Evolutionary conservation across 2,797 vertebrate genomes (phyloP), one percentile per base, ranked within the genome.

Genomic region (Enteromius mattozi): DNA sequence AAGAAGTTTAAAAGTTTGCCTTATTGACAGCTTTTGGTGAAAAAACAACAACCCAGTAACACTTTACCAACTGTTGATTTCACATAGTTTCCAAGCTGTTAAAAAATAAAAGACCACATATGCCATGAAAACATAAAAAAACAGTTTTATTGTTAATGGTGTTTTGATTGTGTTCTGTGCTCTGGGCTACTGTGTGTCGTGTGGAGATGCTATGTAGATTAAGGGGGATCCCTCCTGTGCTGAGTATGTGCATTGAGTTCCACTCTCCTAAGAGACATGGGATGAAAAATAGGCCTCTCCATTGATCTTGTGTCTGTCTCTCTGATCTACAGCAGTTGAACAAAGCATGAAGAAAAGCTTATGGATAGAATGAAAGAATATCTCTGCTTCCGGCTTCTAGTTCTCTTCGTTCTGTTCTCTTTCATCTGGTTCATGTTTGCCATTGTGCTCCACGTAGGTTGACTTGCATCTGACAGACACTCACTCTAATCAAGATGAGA

Each of bases 381-480:
- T 45, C 47, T 83, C 24, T 56, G 16, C 40, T 77, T 72, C 47
- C 13, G 9, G 30, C 24, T 33, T 72, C 24, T 51, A n/a, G 21
- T n/a, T 37, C 30, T 37, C 9, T 30, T 33, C 14, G 0, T 66
- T 81, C 42, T 33, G 40, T 49, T 78, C 24, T 40, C 70, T 88
- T 78, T 84, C 76, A 87, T 80, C 76, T 82, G 37, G 10, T 74
- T 45, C 40, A 45, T 45, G 80, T 85, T 88, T 86, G 16, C 12
- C 30, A n/a, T 21, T 13, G 17, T 51, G 42, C 49, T 75, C 24
- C 30, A 51, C 17, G 5, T 35, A 56, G 75, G 70, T 65, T 30
- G 70, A 70, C 68, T 51, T 54, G 35, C 37, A 51, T 68, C 61
- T 85, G 45, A 27, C 65, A 78, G 71, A 59, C 49, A 40, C 71